Conservation (phyloP, 2,797 vertebrate genomes). For the Lagorchestes hirsutus region DNA sequence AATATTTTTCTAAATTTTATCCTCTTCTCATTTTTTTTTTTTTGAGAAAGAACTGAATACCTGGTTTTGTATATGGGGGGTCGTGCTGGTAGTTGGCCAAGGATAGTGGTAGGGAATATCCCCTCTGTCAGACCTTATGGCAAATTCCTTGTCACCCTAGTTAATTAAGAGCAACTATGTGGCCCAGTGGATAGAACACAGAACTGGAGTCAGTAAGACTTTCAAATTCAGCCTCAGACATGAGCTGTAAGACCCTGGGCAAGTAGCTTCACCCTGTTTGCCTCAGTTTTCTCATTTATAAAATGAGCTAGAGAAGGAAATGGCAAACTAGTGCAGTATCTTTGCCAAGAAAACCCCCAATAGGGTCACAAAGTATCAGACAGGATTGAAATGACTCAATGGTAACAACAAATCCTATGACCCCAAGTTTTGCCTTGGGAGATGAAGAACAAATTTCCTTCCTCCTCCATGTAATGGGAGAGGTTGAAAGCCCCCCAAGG, state of each 20-base stretch:
- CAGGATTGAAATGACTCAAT: too few relatives aligned
- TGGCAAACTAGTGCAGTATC: too few relatives aligned
- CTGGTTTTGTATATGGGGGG: neutral
- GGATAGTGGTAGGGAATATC: neutral
- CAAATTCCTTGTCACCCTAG: neutral
- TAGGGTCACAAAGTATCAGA: too few relatives aligned
- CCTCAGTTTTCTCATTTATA: too few relatives aligned
- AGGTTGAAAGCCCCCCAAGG: neutral
- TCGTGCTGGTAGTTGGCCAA: neutral
- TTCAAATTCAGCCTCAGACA: too few relatives aligned
- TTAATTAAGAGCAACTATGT: neutral
- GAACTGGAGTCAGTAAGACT: too few relatives aligned
- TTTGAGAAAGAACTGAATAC: neutral
- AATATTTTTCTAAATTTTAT: neutral
- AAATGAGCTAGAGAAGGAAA: too few relatives aligned
- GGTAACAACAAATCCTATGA: too few relatives aligned
- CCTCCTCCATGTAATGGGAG: neutral
- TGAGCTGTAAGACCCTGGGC: too few relatives aligned
- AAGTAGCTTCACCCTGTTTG: too few relatives aligned
- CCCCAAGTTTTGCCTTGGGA: neutral
- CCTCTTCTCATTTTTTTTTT: neutral
- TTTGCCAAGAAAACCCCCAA: too few relatives aligned
- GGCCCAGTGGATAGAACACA: too few relatives aligned
- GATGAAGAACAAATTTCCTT: neutral
- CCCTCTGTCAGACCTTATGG: neutral